Evolutionary conservation across 2,797 vertebrate species (phyloP), one percentile per base, ranked within the genome.

Genomic region (Bradypus variegatus): DNA sequence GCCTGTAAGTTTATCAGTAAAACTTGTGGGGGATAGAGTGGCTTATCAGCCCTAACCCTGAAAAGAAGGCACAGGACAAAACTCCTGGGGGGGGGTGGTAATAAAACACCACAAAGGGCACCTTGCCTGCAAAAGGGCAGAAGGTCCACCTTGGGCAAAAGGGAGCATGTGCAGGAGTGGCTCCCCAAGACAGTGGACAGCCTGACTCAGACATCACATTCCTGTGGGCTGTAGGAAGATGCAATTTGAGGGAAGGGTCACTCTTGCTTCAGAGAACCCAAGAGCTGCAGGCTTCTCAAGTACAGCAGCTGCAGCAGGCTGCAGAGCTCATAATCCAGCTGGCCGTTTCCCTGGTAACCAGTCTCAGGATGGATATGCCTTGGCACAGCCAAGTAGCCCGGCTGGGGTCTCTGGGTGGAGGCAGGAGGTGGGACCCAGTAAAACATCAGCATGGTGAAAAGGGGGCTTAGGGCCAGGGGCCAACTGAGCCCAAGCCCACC

Each of bases 281-380:
- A 55, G 92, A 21, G 76, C 33, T 38, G 7, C 2, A 2, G 55
- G 62, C 77, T 48, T 64, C 19, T 29, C 77, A 60, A 67, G 55
- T 25, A 15, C 5, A 27, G 36, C 23, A 1, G 64, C 3, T 3
- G 6, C n/a, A 29, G 73, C 19, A 62, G 87, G 62, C 92, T 81
- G 55, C 1, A 10, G 79, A 88, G 94, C 94, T 96, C 94, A 92
- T 77, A 95, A 95, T 94, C 78, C 70, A 96, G 83, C 60, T 18
- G 55, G 0, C 23, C 0, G 31, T 94, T 96, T 86, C 90, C 87
- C 76, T 91, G 92, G 95, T 88, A 94, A 95, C 92, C 85, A 65
- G 91, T 78, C 69, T 38, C 50, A 19, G 4, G 65, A 67, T 1
- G 58, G 53, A 65, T 6, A 27, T 41, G 50, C 70, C 48, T 58